These are phyloP conservation scores for Enteromius trimaculatus DNA, from an alignment of 2,797 vertebrate genomes.

Conservation along the genomic window DNA sequence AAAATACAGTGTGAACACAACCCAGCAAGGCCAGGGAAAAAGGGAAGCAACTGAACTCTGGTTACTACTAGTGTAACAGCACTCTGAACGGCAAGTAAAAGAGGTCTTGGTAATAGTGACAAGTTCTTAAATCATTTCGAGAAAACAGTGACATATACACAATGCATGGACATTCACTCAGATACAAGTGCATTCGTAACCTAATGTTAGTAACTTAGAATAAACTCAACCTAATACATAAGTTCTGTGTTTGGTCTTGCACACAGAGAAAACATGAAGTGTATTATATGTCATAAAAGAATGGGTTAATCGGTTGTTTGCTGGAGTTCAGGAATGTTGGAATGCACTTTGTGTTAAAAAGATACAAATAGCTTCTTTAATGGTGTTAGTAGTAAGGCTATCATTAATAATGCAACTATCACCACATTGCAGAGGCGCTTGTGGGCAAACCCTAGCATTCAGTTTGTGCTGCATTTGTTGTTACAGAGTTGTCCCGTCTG, in stretches of 20 bases:
- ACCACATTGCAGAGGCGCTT: slow-evolving; percentile 28
- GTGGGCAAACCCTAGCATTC: neutral
- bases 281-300: slow-evolving; percentile 42
- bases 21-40: neutral
- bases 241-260: slow-evolving; percentile 48
- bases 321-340: slow-evolving; percentile 29
- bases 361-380: slow-evolving; percentile 51
- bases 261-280: slow-evolving; percentile 67
- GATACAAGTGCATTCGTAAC: slow-evolving; percentile 81
- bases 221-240: slow-evolving; percentile 59
- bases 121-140: neutral
- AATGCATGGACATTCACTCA: slow-evolving; percentile 76
- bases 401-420: slow-evolving; percentile 27
- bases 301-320: slow-evolving; percentile 8
- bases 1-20: slow-evolving; percentile 19
- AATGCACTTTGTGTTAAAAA: slow-evolving; percentile 62
- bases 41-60: neutral
- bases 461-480: slow-evolving; percentile 13
- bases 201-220: slow-evolving; percentile 72
- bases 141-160: slow-evolving; percentile 72
- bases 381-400: slow-evolving; percentile 48
- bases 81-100: neutral
- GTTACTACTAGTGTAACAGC: neutral
- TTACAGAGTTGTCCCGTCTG: neutral
- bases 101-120: neutral